Evolutionary conservation across 2,113 vertebrate species (phyloP).

Genomic region (Mustela nigripes): DNA sequence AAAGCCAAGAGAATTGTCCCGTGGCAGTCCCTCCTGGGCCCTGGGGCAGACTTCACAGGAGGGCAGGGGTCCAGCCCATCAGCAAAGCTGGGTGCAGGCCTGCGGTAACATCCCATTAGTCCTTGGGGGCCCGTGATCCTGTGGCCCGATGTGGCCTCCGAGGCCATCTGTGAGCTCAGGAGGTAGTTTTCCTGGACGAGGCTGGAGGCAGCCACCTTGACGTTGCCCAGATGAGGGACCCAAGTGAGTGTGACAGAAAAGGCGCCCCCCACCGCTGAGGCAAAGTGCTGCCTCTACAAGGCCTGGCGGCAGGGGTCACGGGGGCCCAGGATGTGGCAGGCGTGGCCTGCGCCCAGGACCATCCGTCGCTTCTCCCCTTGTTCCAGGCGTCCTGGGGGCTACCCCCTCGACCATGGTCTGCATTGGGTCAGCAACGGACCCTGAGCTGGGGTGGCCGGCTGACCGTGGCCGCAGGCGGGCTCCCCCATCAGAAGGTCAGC

Average conservation of each 20-base stretch:
- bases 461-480: neutral
- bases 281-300: neutral
- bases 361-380: fast-evolving
- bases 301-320: neutral
- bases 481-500: neutral
- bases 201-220: neutral
- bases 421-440: fast-evolving
- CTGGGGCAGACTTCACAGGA: neutral
- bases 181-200: neutral
- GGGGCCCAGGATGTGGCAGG: neutral
- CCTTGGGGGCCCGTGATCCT: neutral
- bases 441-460: fast-evolving
- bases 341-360: neutral
- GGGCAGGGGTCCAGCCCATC: neutral
- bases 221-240: neutral
- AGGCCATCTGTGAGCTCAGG: neutral
- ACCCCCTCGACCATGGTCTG: neutral
- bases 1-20: neutral
- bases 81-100: neutral
- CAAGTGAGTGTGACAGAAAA: neutral
- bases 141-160: neutral
- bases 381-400: neutral
- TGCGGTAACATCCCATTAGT: neutral
- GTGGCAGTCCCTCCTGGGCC: neutral
- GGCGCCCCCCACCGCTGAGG: neutral